A percentile compares a stretch with the other conserved stretches of the same genome.
Conservation (phyloP, 2,113 vertebrate species). For the Bufo bufo region DNA sequence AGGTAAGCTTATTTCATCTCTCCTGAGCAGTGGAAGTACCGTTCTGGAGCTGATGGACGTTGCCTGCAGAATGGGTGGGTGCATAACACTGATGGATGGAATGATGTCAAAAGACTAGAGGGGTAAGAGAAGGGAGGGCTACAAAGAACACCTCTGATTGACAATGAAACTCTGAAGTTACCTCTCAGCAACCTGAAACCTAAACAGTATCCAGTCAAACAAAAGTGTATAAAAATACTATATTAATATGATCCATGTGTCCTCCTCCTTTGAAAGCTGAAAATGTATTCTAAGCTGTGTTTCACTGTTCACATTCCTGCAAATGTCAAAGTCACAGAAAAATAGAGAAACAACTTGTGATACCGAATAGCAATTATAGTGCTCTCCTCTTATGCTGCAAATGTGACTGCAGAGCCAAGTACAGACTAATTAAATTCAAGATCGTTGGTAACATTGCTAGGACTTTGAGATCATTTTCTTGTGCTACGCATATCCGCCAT, state of each 20-base stretch:
- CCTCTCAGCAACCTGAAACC: constrained; percentile 59
- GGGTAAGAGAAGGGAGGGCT: constrained; percentile 60
- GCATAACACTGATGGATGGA: constrained; percentile 67
- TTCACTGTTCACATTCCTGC: neutral
- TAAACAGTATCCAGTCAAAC: constrained; percentile 50
- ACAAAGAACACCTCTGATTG: constrained; percentile 66
- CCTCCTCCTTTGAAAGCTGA: neutral
- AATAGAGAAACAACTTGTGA: neutral
- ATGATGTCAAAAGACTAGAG: constrained; percentile 68
- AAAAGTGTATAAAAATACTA: neutral
- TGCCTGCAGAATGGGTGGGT: constrained; percentile 69
- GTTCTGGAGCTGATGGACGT: constrained; percentile 65
- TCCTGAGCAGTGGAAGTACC: constrained; percentile 60
- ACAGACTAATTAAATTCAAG: constrained; percentile 16
- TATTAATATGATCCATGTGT: constrained; percentile 47
- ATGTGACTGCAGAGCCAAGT: neutral
- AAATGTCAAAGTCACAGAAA: constrained; percentile 3
- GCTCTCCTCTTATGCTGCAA: neutral
- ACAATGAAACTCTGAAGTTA: constrained; percentile 60
- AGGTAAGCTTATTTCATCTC: constrained; percentile 57
- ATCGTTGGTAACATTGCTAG: constrained; percentile 27
- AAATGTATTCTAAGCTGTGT: neutral
- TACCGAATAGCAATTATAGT: neutral
- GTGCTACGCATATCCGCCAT: neutral
- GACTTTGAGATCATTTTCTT: constrained; percentile 22